These are phyloP conservation scores for Diaperis boleti DNA, from an alignment of 2,888 invertebrate genomes.

Conservation along the genomic window DNA sequence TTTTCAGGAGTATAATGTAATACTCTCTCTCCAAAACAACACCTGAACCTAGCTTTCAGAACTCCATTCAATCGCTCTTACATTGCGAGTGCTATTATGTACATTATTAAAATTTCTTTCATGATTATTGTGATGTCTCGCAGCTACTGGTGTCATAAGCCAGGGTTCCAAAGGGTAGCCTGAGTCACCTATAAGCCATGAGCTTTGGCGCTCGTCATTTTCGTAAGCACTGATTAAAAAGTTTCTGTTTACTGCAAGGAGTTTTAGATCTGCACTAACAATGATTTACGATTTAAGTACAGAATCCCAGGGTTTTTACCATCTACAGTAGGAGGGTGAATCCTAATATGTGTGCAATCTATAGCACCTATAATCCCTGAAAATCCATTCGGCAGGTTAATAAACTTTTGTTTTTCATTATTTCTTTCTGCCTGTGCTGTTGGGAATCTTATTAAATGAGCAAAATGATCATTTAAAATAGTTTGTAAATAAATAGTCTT, in stretches of 20 bases:
- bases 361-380: conserved; percentile 9
- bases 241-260: not conserved
- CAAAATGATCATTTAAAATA: conserved; percentile 11
- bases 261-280: conserved; percentile 1
- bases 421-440: not conserved
- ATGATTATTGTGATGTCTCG: conserved; percentile 9
- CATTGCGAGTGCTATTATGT: conserved; percentile 12
- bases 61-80: conserved; percentile 33
- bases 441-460: conserved; percentile 2
- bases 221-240: not conserved
- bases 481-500: conserved; percentile 7
- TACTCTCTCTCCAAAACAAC: conserved; percentile 22
- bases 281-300: conserved; percentile 5
- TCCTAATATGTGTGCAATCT: conserved; percentile 11
- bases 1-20: conserved; percentile 27
- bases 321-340: conserved; percentile 5
- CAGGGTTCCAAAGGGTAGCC: conserved; percentile 28
- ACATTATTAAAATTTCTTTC: conserved; percentile 18
- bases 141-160: conserved; percentile 26
- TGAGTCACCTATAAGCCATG: conserved; percentile 10
- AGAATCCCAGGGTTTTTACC: not conserved
- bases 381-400: conserved; percentile 3
- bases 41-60: conserved; percentile 28
- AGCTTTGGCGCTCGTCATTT: conserved; percentile 9
- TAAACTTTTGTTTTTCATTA: conserved; percentile 9